Base-by-base conservation (phyloP, 2,797 vertebrate species). In the Gila robusta region DNA sequence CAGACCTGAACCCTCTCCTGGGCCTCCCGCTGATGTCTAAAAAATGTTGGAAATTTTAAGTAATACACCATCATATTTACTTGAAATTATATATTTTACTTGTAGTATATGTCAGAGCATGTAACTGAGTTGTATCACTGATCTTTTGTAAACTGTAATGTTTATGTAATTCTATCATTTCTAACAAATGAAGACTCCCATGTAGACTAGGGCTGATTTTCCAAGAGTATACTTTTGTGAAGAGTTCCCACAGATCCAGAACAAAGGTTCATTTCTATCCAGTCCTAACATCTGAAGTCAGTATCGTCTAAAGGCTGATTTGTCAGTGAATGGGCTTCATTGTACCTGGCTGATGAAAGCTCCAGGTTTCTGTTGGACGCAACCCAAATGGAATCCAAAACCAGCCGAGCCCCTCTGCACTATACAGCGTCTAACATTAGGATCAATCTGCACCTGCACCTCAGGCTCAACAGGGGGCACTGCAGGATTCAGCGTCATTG, bases 321-420 rank as follows among this genome's bases (percentile, higher is more conserved):
- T 90, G 52, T 32, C 64, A 73, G 70, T 87, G 71, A 87, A 83
- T 47, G 56, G 32, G 3, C 41, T 79, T 59, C 76, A 79, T 74
- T 85, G 79, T 91, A 97, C 97, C 96, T 96, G 93, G 72, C 90
- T 91, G 82, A 96, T 88, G 79, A 95, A 93, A 44, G 91, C 92
- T 81, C 91, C 93, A 32, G 92, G 89, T 76, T 89, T 91, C 80
- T 92, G 88, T 35, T 93, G 92, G 80, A 91, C 39, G 44, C 90
- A 92, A 80, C 90, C 79, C 83, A 95, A 83, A 91, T 93, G 93
- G 88, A 94, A 95, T 71, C 91, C 91, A 1, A 94, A 95, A 26
- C 94, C 94, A 17, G 90, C 70, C 7, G 90, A 88, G 28, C 81
- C 91, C 89, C 88, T 94, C 39, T 93, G 88, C 21, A 94, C 0